Evolutionary conservation across 2,888 invertebrate species (phyloP).

Genomic region (Neoitamus cyanurus): DNA sequence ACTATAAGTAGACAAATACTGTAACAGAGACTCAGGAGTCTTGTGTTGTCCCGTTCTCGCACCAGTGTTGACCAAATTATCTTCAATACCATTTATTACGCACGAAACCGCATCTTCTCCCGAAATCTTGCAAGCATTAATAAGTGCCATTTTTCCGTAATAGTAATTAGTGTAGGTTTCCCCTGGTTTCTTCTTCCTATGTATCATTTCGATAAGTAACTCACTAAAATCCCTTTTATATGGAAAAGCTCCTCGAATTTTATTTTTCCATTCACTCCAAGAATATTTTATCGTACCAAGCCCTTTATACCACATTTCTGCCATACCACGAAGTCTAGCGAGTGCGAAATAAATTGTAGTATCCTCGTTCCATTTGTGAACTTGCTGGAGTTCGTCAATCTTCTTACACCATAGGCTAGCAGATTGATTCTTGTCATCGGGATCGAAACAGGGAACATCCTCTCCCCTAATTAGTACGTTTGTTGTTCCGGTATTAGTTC

Average conservation of each 20-base stretch:
- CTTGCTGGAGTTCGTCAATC: neutral
- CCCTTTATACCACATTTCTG: neutral
- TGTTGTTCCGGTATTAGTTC: neutral
- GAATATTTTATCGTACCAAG: neutral
- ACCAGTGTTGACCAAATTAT: conserved; percentile 28
- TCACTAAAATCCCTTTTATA: neutral
- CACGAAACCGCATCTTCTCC: conserved; percentile 45
- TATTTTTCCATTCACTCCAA: conserved; percentile 1
- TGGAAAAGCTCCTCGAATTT: neutral
- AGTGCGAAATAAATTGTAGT: neutral
- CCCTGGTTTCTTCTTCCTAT: neutral
- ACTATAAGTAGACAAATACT: neutral
- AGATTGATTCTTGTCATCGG: neutral
- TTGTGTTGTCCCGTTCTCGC: conserved; percentile 12
- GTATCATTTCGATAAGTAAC: neutral
- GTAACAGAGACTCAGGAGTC: neutral
- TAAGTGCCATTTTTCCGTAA: neutral
- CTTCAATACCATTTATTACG: conserved; percentile 40
- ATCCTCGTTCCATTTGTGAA: neutral
- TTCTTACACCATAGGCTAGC: neutral
- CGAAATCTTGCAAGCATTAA: conserved; percentile 15
- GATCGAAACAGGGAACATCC: neutral
- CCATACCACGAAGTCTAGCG: neutral
- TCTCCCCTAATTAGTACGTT: neutral
- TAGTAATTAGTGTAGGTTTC: neutral